These are phyloP conservation scores for Crotalus viridis DNA, from an alignment of 2,113 vertebrate genomes.

Conservation along the genomic window DNA sequence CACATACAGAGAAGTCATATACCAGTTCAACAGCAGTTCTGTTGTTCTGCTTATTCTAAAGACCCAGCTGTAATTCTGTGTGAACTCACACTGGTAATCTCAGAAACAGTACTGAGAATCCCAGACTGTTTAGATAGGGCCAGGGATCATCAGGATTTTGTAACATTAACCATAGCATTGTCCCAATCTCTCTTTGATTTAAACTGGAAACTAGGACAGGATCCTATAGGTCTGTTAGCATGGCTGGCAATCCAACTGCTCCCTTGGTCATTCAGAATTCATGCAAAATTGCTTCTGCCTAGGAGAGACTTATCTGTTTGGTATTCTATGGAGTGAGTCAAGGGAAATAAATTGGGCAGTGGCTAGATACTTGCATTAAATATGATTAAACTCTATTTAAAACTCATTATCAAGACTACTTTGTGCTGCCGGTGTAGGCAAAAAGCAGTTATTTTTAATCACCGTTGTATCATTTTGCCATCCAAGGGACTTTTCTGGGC, in stretches of 20 bases:
- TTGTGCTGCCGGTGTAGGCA: neutral
- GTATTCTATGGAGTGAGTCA: neutral
- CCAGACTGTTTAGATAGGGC: neutral
- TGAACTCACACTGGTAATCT: neutral
- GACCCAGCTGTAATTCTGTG: neutral
- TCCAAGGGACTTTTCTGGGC: neutral
- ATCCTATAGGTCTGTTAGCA: neutral
- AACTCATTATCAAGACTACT: neutral
- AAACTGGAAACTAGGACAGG: neutral
- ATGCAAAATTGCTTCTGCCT: neutral
- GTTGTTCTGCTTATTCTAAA: neutral
- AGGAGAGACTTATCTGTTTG: neutral
- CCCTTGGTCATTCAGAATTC: neutral
- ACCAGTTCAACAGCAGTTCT: neutral
- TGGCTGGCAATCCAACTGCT: neutral
- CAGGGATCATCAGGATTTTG: neutral
- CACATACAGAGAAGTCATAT: neutral
- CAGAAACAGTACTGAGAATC: neutral
- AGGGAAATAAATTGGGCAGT: neutral
- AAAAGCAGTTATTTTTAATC: constrained; percentile 1
- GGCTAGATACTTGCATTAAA: neutral
- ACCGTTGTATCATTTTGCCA: neutral
- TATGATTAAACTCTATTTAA: neutral
- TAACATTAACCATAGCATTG: neutral
- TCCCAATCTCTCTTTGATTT: neutral